phyloP scores from a whole-genome alignment of 2,888 invertebrate genomes.

The Apamea sordens region DNA sequence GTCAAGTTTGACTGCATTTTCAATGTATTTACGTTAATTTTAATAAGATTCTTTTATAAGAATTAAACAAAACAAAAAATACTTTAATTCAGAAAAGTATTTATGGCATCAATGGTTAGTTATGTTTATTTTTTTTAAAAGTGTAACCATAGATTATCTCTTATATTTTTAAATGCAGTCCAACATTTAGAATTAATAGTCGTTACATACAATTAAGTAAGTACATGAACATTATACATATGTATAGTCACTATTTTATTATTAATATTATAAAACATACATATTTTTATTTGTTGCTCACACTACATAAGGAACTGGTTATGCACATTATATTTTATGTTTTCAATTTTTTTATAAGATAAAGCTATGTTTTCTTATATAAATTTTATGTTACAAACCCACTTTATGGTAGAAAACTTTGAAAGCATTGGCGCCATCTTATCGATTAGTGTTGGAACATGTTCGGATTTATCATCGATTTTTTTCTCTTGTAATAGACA shows the following conservation, averaged over 20 bases:
- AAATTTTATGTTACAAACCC: conserved; percentile 19
- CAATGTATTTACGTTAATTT: conserved; percentile 10
- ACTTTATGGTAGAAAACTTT: neutral
- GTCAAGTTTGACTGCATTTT: conserved; percentile 55
- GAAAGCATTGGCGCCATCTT: neutral
- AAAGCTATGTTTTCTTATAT: conserved; percentile 27
- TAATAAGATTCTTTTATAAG: neutral
- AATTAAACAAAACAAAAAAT: neutral
- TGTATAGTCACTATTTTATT: conserved; percentile 60
- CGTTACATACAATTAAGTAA: conserved; percentile 49
- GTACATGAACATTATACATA: conserved; percentile 55
- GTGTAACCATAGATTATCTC: neutral
- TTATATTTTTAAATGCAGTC: conserved; percentile 48
- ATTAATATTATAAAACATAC: conserved; percentile 26
- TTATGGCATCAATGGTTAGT: conserved; percentile 11
- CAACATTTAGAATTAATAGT: conserved; percentile 17
- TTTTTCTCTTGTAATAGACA: neutral
- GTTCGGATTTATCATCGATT: conserved; percentile 3
- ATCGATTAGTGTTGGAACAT: conserved; percentile 28
- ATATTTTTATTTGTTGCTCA: conserved; percentile 36
- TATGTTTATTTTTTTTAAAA: neutral
- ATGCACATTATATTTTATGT: conserved; percentile 21
- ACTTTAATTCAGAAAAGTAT: neutral
- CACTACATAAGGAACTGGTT: conserved; percentile 21
- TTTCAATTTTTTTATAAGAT: conserved; percentile 38